Conservation (phyloP, 2,113 vertebrate genomes). For the Ptilonorhynchus violaceus region DNA sequence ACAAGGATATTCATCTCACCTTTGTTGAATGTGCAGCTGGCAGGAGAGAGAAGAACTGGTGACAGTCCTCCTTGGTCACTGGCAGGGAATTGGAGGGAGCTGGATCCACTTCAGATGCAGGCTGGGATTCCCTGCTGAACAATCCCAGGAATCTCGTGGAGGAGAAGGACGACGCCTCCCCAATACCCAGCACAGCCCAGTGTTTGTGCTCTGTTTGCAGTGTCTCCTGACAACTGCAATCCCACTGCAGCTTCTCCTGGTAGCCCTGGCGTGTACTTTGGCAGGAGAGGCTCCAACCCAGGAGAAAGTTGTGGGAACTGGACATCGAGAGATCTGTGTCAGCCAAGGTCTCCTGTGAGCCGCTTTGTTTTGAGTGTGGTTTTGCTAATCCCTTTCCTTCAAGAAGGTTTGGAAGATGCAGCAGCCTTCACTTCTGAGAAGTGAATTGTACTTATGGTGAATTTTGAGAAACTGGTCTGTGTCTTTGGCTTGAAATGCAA, state of each 20-base stretch:
- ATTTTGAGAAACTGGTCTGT: not conserved
- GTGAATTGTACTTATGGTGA: not conserved
- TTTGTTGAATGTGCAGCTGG: not conserved
- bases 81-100: not conserved
- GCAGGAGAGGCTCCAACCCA: not conserved
- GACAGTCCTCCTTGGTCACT: not conserved
- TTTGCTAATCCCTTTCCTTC: not conserved
- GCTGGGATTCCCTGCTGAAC: slow-evolving; percentile 17
- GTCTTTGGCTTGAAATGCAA: not conserved
- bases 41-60: not conserved
- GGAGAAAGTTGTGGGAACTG: not conserved
- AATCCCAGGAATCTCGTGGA: slow-evolving; percentile 46
- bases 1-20: not conserved
- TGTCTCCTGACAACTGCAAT: slow-evolving; percentile 39
- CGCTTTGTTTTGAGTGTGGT: not conserved
- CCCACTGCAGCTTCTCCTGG: slow-evolving; percentile 6
- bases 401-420: not conserved
- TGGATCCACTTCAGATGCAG: not conserved
- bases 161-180: not conserved
- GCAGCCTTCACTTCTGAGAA: not conserved
- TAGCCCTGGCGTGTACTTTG: not conserved
- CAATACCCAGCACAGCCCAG: not conserved
- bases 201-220: slow-evolving; percentile 57
- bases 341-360: not conserved
- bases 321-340: not conserved